Evolutionary conservation across 2,888 invertebrate genomes (phyloP).

Genomic region (Scaptomyza polygonia): DNA sequence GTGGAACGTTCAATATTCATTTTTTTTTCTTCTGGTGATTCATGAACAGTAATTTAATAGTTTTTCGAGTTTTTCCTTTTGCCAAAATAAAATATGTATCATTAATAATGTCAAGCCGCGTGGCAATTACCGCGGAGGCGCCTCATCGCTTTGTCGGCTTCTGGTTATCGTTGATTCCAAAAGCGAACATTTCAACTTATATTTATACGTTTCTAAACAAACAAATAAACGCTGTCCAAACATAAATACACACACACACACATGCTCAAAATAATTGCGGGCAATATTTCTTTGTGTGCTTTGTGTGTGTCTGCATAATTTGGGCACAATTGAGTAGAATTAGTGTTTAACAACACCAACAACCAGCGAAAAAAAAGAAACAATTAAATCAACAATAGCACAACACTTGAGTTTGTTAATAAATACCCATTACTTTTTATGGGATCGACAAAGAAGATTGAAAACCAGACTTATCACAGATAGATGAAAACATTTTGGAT

Average conservation of each 20-base stretch:
- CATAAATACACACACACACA: slow-evolving; percentile 1
- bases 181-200: slow-evolving; percentile 47
- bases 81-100: not conserved
- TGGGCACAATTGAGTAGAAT: slow-evolving; percentile 68
- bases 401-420: not conserved
- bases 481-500: not conserved
- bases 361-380: slow-evolving; percentile 8
- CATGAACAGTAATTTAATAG: not conserved
- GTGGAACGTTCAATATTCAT: not conserved
- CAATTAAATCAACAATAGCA: slow-evolving; percentile 3
- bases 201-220: slow-evolving; percentile 65
- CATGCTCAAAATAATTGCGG: not conserved
- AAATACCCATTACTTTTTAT: not conserved
- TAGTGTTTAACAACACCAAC: slow-evolving; percentile 42
- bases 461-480: not conserved
- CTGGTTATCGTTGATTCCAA: slow-evolving; percentile 33
- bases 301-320: slow-evolving; percentile 46
- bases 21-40: not conserved
- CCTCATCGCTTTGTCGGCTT: slow-evolving; percentile 35
- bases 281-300: slow-evolving; percentile 37
- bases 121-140: slow-evolving; percentile 25
- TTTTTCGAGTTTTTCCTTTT: too few species aligned
- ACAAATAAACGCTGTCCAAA: slow-evolving; percentile 30
- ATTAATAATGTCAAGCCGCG: slow-evolving; percentile 15
- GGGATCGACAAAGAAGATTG: not conserved